phyloP scores from a whole-genome alignment of 2,797 vertebrate species.

The Bradypus variegatus region DNA sequence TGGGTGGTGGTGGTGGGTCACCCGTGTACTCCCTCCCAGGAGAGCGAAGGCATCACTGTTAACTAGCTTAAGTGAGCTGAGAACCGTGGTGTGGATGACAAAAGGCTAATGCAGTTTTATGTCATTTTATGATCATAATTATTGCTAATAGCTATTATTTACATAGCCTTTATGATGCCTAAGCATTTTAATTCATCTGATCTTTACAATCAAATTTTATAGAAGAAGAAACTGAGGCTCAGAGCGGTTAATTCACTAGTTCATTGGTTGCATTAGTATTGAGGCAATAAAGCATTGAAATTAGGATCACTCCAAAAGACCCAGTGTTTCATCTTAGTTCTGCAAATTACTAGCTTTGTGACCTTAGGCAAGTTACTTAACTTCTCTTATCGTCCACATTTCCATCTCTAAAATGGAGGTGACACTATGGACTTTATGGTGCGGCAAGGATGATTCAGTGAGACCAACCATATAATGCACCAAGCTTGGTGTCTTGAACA shows the following conservation, averaged over 20 bases:
- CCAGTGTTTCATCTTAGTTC: background rate
- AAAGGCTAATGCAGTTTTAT: background rate
- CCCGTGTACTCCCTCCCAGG: background rate
- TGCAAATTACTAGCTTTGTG: background rate
- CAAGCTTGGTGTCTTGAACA: background rate
- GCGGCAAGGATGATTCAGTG: background rate
- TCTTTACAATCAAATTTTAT: background rate
- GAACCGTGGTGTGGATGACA: background rate
- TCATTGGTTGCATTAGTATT: accelerated
- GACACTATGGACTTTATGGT: background rate
- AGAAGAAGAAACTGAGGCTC: background rate
- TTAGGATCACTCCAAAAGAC: background rate
- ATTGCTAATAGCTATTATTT: background rate
- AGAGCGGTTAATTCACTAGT: background rate
- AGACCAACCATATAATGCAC: background rate
- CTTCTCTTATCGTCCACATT: background rate
- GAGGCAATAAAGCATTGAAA: background rate
- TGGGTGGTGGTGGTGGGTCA: background rate
- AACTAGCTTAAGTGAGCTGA: background rate
- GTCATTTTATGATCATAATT: background rate
- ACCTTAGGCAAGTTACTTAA: background rate
- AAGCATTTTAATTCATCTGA: background rate
- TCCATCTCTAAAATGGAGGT: background rate
- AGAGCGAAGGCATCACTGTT: background rate
- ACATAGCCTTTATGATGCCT: background rate